A percentile compares a stretch with the other conserved stretches of the same genome.
These are phyloP conservation scores for Saccopteryx bilineata DNA, from an alignment of 2,113 vertebrate species.

Conservation along the genomic window DNA sequence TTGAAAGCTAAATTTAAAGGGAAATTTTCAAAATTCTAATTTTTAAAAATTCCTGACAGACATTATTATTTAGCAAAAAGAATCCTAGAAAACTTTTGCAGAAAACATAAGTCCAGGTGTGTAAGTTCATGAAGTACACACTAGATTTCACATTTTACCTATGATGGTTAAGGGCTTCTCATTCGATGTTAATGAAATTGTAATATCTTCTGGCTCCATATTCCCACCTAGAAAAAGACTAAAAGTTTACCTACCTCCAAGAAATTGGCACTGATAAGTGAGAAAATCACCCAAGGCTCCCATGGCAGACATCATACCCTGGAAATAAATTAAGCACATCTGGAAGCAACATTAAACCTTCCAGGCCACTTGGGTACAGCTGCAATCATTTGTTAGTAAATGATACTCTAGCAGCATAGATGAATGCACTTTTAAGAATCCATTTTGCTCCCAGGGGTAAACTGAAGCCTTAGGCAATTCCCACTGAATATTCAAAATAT, in stretches of 20 bases:
- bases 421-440: slow-evolving; percentile 75
- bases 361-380: slow-evolving; percentile 78
- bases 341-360: slow-evolving; percentile 82
- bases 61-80: slow-evolving; percentile 15
- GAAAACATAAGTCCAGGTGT: slow-evolving; percentile 56
- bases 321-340: slow-evolving; percentile 86
- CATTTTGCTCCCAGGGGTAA: slow-evolving; percentile 74
- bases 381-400: slow-evolving; percentile 85
- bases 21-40: slow-evolving; percentile 58
- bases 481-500: slow-evolving; percentile 75
- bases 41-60: slow-evolving; percentile 58
- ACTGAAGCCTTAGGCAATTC: slow-evolving; percentile 69
- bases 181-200: slow-evolving; percentile 60
- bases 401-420: slow-evolving; percentile 75
- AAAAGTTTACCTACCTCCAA: slow-evolving; percentile 68
- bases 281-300: slow-evolving; percentile 79
- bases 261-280: slow-evolving; percentile 82
- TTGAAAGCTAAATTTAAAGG: slow-evolving; percentile 44
- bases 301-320: slow-evolving; percentile 77
- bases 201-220: slow-evolving; percentile 59
- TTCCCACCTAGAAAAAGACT: slow-evolving; percentile 47
- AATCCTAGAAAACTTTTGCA: slow-evolving; percentile 29
- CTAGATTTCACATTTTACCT: slow-evolving; percentile 45
- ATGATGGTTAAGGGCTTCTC: slow-evolving; percentile 48
- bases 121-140: slow-evolving; percentile 14